Base-by-base conservation (phyloP, 2,797 vertebrate genomes). In the Halcyon badia region DNA sequence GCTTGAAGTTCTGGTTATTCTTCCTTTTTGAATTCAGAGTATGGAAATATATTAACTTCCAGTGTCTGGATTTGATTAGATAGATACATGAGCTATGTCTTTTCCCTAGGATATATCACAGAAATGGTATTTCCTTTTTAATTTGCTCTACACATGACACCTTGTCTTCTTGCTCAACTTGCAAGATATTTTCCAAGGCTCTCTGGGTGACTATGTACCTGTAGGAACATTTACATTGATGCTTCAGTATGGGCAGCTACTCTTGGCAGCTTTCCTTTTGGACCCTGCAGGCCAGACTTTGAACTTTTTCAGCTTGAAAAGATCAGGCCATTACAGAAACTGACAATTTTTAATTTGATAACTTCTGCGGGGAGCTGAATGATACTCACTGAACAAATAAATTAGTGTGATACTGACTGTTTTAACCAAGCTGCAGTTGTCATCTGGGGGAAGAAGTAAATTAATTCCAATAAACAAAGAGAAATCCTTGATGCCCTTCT, bases 271-370 rank as follows among this genome's bases (percentile, higher is more conserved):
- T 94, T 85, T 97, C 72, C 86, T 94, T 92, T 73, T 0, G 0
- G 82, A 75, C 93, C 95, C 95, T 16, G 9, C 51, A 90, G 96
- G 60, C 80, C 70, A 86, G 65, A 81, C 62, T 88, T 90, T 91
- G 96, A 97, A 97, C 81, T 95, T 96, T 76, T 95, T 95, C 79
- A 84, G 76, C 82, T 58, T 95, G 95, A 94, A 97, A 97, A 98
- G 95, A 84, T 98, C 96, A 98, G 80, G 61, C 57, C 26, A 58
- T 94, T 96, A 96, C 78, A 93, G 90, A 90, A 96, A 92, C 88
- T 96, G 96, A 96, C 94, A 97, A 93, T 88, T 98, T 98, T 98
- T 98, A 98, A 98, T 98, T 98, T 96, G 94, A 81, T 93, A 95
- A 85, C 81, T 96, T 98, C 96, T 93, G 52, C 83, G 77, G 92